A percentile compares a stretch with the other conserved stretches of the same genome.
Conservation (phyloP, 2,797 vertebrate genomes). For the Geotria australis region DNA sequence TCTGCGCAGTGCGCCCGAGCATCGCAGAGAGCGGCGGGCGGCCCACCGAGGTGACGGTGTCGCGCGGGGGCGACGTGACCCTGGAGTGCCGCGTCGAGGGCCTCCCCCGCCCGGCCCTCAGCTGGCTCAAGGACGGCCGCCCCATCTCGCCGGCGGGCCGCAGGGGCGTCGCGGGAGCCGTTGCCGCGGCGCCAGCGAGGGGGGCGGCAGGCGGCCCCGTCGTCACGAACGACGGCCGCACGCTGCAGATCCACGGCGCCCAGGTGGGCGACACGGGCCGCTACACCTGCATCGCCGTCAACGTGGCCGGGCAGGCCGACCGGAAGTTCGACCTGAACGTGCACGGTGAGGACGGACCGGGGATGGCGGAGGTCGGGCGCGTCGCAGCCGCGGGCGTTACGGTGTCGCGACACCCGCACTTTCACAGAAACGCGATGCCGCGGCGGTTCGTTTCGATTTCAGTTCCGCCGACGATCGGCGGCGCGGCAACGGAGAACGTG, state of each 20-base stretch:
- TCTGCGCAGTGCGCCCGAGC: slow-evolving; percentile 29
- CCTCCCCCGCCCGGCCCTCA: slow-evolving; percentile 32
- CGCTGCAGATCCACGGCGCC: slow-evolving; percentile 25
- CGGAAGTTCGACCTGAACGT: slow-evolving; percentile 47
- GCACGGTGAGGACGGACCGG: slow-evolving; percentile 58
- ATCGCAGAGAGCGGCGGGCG: slow-evolving; percentile 16
- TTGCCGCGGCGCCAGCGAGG: background rate
- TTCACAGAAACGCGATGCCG: no score
- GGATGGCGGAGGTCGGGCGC: slow-evolving; percentile 59
- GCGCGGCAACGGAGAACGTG: slow-evolving; percentile 34
- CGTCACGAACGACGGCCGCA: slow-evolving; percentile 21
- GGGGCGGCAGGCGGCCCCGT: no score
- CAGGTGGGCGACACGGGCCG: slow-evolving; percentile 46
- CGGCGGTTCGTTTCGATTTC: slow-evolving; percentile 1
- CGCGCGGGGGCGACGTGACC: slow-evolving; percentile 23
- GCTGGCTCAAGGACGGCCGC: slow-evolving; percentile 66
- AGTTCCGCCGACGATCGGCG: slow-evolving; percentile 51
- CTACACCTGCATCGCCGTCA: slow-evolving; percentile 57
- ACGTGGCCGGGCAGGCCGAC: slow-evolving; percentile 53
- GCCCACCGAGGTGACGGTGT: slow-evolving; percentile 16
- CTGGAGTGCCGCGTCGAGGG: slow-evolving; percentile 44
- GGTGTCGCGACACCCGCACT: slow-evolving; percentile 56
- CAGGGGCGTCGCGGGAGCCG: slow-evolving; percentile 7
- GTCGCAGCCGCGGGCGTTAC: slow-evolving; percentile 50
- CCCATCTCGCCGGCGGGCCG: slow-evolving; percentile 10